Evolutionary conservation across 2,797 vertebrate genomes (phyloP).

Genomic region (Rhabdomys pumilio): DNA sequence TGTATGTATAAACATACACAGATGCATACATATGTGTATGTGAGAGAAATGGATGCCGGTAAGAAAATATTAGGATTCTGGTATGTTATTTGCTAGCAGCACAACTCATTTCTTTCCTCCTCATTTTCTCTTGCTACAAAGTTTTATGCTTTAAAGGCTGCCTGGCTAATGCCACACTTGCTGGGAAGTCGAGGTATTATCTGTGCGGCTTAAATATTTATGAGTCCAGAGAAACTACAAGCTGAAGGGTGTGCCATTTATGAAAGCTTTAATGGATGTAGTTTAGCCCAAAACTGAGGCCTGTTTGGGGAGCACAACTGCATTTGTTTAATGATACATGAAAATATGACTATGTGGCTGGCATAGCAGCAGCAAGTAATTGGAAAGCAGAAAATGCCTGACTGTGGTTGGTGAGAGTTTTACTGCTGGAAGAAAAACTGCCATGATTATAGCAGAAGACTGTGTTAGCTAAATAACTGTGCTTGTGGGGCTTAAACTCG

Average conservation of each 20-base stretch:
- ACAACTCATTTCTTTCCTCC: conserved; percentile 68
- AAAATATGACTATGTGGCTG: conserved; percentile 84
- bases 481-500: conserved; percentile 81
- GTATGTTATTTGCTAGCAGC: background rate
- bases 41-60: background rate
- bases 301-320: conserved; percentile 79
- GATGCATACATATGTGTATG: background rate
- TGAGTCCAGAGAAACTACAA: conserved; percentile 79
- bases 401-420: conserved; percentile 79
- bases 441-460: conserved; percentile 81
- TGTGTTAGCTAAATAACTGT: conserved; percentile 50
- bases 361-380: conserved; percentile 83
- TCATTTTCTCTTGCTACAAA: conserved; percentile 67
- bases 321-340: conserved; percentile 85
- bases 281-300: conserved; percentile 84
- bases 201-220: conserved; percentile 85
- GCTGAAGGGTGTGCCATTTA: conserved; percentile 80
- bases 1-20: background rate
- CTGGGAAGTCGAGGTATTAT: conserved; percentile 85
- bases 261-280: conserved; percentile 85
- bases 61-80: conserved; percentile 17
- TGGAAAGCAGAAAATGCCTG: conserved; percentile 81
- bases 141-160: conserved; percentile 77
- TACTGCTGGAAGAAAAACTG: conserved; percentile 83
- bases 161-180: conserved; percentile 78